These are phyloP conservation scores for Iguana delicatissima DNA, from an alignment of 2,797 vertebrate species.

Conservation along the genomic window DNA sequence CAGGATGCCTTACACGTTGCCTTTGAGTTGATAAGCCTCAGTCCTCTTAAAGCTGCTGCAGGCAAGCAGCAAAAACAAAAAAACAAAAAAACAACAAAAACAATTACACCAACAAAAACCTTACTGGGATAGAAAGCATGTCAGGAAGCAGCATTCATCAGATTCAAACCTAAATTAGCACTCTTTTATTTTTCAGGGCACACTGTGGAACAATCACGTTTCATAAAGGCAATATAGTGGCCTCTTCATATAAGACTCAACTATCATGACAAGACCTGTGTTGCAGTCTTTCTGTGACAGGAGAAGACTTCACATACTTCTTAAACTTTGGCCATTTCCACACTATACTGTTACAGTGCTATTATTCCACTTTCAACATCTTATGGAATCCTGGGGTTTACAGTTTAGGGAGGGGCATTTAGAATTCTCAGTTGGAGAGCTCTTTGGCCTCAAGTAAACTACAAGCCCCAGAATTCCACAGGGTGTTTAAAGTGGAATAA, in stretches of 20 bases:
- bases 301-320: background rate
- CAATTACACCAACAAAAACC: background rate
- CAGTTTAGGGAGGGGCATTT: too few species aligned
- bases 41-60: background rate
- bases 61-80: background rate
- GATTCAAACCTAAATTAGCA: background rate
- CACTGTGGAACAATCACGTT: background rate
- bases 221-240: background rate
- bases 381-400: too few species aligned
- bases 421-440: too few species aligned
- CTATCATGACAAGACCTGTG: background rate
- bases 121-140: background rate
- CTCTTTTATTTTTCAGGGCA: background rate
- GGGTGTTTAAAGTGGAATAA: too few species aligned
- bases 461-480: too few species aligned
- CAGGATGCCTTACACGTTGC: background rate
- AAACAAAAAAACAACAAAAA: too few species aligned
- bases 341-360: too few species aligned
- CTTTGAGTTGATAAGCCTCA: background rate
- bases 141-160: background rate
- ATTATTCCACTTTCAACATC: too few species aligned
- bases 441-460: too few species aligned
- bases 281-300: background rate
- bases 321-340: background rate
- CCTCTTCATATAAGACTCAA: background rate